These are phyloP conservation scores for Pelvicachromis taeniatus DNA, from an alignment of 2,113 vertebrate genomes.

Conservation along the genomic window DNA sequence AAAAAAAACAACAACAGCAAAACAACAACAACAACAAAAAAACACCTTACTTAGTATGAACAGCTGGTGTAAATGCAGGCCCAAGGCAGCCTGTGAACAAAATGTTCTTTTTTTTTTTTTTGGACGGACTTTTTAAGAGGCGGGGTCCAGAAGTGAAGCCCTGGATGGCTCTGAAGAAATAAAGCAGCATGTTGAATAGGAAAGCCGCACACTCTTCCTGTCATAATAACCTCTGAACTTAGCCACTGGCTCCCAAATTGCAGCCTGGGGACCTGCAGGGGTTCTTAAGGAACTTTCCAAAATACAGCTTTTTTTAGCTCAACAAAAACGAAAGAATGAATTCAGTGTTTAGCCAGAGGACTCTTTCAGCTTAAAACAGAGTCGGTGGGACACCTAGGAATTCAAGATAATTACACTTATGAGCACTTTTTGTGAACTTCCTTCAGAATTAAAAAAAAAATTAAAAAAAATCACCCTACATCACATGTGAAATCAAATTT, in stretches of 20 bases:
- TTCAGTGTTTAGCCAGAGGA: background rate
- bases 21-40: too few species aligned
- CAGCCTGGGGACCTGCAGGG: background rate
- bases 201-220: slow-evolving; percentile 19
- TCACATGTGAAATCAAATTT: background rate
- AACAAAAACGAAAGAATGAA: background rate
- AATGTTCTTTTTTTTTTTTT: slow-evolving; percentile 53
- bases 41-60: slow-evolving; percentile 60
- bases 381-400: background rate
- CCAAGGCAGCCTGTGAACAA: slow-evolving; percentile 66
- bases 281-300: background rate
- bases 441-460: background rate
- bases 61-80: slow-evolving; percentile 60
- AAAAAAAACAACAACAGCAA: too few species aligned
- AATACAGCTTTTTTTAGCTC: background rate
- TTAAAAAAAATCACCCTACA: background rate
- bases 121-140: slow-evolving; percentile 58
- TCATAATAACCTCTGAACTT: background rate
- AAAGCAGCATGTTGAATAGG: slow-evolving; percentile 30
- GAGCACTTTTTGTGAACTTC: background rate
- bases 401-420: background rate
- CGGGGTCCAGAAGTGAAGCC: slow-evolving; percentile 51
- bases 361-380: background rate
- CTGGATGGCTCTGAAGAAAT: slow-evolving; percentile 38
- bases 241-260: background rate